Conservation (phyloP, 2,888 invertebrate species). For the Drosophila prolongata region DNA sequence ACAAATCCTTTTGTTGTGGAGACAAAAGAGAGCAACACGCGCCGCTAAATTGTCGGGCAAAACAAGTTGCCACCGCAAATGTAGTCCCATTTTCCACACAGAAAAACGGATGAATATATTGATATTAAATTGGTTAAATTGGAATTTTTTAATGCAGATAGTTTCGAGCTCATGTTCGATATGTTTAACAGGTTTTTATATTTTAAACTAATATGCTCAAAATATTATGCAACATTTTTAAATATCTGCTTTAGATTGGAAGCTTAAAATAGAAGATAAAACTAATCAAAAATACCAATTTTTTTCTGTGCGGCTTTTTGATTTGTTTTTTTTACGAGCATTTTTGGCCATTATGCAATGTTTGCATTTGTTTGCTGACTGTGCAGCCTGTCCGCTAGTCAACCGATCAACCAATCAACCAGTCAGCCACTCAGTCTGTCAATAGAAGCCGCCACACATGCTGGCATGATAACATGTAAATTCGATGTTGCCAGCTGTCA, state of each 20-base stretch:
- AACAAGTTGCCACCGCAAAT: conserved; percentile 12
- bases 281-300: not conserved
- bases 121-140: too few species aligned
- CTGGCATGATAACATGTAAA: conserved; percentile 70
- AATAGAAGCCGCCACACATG: conserved; percentile 57
- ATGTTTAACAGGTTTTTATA: too few species aligned
- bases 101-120: not conserved
- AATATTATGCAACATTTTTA: too few species aligned
- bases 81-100: not conserved
- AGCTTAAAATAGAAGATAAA: too few species aligned
- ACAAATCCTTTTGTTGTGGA: conserved; percentile 52
- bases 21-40: conserved; percentile 36
- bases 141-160: too few species aligned
- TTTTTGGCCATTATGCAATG: conserved; percentile 54
- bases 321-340: conserved; percentile 26
- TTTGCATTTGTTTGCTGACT: conserved; percentile 34
- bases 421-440: conserved; percentile 52
- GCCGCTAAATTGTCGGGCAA: conserved; percentile 24
- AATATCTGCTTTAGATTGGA: too few species aligned
- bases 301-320: conserved; percentile 1
- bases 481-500: conserved; percentile 70
- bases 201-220: too few species aligned
- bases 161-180: too few species aligned
- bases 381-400: conserved; percentile 39
- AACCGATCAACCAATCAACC: conserved; percentile 11